Evolutionary conservation across 53 echinoderm and acorn worm genomes (phyloP).

Genomic region (Echinarachnius parma): DNA sequence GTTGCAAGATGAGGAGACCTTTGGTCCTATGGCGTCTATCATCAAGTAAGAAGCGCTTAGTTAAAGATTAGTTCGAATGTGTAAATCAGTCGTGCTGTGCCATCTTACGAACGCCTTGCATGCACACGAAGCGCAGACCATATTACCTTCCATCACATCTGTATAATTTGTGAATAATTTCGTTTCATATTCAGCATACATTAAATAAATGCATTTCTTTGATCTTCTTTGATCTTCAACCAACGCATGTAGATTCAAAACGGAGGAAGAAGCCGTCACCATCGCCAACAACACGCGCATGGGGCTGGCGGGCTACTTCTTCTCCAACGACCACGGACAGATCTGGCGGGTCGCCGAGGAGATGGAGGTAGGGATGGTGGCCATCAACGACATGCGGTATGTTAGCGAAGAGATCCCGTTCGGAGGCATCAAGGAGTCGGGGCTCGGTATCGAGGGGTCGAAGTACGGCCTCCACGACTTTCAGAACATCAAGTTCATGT

Average conservation of each 20-base stretch:
- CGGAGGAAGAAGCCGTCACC: constrained; percentile 65
- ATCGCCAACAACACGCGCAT: constrained; percentile 57
- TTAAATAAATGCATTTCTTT: too few relatives aligned
- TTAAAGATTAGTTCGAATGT: too few relatives aligned
- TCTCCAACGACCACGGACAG: constrained; percentile 55
- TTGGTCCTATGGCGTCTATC: constrained; percentile 89
- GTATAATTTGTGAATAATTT: too few relatives aligned
- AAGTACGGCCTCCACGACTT: constrained; percentile 66
- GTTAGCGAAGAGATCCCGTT: constrained; percentile 34
- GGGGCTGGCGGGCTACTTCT: constrained; percentile 72
- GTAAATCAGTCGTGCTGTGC: too few relatives aligned
- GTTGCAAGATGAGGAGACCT: constrained; percentile 77
- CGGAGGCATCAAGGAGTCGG: constrained; percentile 73
- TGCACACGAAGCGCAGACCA: too few relatives aligned
- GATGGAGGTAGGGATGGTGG: constrained; percentile 66
- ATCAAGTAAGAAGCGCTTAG: constrained; percentile 56
- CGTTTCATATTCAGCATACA: too few relatives aligned
- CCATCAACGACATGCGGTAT: constrained; percentile 52
- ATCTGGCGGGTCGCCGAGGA: constrained; percentile 68
- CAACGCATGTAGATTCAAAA: constrained; percentile 63
- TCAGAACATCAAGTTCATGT: constrained; percentile 56
- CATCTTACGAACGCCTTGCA: too few relatives aligned
- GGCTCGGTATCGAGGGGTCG: constrained; percentile 62
- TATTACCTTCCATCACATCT: too few relatives aligned
- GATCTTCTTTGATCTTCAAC: too few relatives aligned